These are phyloP conservation scores for Chrysemys picta DNA, from an alignment of 2,113 vertebrate genomes.

Conservation along the genomic window DNA sequence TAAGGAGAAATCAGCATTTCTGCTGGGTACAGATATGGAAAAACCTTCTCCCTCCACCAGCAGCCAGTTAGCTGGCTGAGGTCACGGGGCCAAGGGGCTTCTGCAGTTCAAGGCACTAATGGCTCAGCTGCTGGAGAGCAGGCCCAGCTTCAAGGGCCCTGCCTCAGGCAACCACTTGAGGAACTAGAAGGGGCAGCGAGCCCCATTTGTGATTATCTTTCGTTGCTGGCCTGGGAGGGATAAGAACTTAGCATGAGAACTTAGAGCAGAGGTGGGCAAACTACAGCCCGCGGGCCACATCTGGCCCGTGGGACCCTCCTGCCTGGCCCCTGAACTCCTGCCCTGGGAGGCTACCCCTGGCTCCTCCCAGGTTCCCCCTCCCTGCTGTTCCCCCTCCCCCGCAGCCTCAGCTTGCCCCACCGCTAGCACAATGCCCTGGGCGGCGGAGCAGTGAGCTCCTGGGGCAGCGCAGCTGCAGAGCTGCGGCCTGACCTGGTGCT, in stretches of 20 bases:
- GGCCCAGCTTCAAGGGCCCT: neutral
- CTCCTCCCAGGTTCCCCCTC: no score
- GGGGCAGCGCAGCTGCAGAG: no score
- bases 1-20: neutral
- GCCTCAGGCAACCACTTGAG: neutral
- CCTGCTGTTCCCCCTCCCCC: no score
- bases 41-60: neutral
- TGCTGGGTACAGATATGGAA: neutral
- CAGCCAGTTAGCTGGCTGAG: conserved; percentile 18
- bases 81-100: conserved; percentile 48
- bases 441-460: no score
- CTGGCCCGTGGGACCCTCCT: no score
- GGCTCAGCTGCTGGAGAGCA: neutral
- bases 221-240: neutral
- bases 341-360: no score
- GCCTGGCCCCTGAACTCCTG: no score
- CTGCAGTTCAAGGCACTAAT: neutral
- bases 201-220: neutral
- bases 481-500: no score
- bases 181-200: neutral
- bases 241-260: neutral
- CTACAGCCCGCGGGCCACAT: no score
- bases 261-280: no score
- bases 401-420: no score
- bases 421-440: no score